A percentile compares a stretch with the other conserved stretches of the same genome.
Evolutionary conservation across 2,888 invertebrate genomes (phyloP).

Genomic region (Platypus cylindrus): DNA sequence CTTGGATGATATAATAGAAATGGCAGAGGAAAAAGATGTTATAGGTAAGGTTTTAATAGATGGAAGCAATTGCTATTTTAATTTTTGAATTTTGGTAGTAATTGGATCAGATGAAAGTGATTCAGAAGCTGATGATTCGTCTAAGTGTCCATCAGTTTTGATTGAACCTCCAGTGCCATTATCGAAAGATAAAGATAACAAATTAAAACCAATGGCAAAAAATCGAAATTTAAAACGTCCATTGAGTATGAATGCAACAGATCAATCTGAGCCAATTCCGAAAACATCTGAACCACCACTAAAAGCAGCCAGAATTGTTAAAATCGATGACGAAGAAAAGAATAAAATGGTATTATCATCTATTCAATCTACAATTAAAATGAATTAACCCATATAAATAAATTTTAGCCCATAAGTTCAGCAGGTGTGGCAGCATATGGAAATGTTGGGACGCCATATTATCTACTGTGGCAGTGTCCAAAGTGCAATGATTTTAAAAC

Average conservation of each 20-base stretch:
- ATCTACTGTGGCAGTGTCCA: constrained; percentile 46
- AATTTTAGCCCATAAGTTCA: too few species aligned
- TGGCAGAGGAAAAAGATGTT: too few species aligned
- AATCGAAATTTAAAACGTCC: constrained; percentile 6
- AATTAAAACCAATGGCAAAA: constrained; percentile 10
- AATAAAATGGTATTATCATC: constrained; percentile 5
- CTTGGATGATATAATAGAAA: too few species aligned
- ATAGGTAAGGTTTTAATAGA: too few species aligned
- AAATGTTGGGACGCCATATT: constrained; percentile 40
- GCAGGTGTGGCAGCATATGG: too few species aligned
- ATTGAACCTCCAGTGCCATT: too few species aligned
- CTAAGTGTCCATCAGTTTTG: too few species aligned
- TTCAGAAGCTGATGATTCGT: neutral
- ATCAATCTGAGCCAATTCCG: too few species aligned
- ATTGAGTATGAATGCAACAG: too few species aligned
- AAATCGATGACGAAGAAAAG: constrained; percentile 12
- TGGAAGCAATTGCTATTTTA: too few species aligned
- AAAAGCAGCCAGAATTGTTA: constrained; percentile 10
- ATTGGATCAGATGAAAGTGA: constrained; percentile 10
- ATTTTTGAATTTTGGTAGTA: too few species aligned
- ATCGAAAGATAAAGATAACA: constrained; percentile 8
- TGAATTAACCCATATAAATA: neutral
- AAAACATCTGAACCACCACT: constrained; percentile 5
- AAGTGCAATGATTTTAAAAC: constrained; percentile 47
- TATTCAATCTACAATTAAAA: constrained; percentile 2